Evolutionary conservation across 2,113 vertebrate genomes (phyloP), one percentile per base, ranked within the genome.

Genomic region (Colossoma macropomum): DNA sequence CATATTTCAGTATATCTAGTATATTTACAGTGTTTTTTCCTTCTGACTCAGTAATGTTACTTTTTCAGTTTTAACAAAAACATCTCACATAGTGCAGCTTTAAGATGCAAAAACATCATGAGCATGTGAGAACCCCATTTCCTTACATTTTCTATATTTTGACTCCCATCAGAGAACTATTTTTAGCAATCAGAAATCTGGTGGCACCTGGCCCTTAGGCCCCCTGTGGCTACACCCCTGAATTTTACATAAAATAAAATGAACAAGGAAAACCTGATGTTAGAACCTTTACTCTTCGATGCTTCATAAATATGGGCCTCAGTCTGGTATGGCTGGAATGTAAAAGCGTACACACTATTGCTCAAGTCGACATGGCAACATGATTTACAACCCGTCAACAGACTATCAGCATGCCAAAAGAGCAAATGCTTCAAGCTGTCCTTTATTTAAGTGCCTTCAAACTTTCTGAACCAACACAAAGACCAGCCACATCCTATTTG

Each of bases 291-390:
- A 5, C 21, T 41, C 23, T 41, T 71, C 34, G 13, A 45, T 45
- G 68, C 23, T 71, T 71, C n/a, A 71, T n/a, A 71, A 45, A 45
- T 41, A 25, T 45, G 19, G 68, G 68, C 34, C 68, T 71, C 86
- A 70, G 84, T 91, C 86, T 92, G 92, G 90, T 89, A 94, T 94
- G 92, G 81, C 84, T 86, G 87, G 92, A 94, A 93, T 93, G 89
- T 89, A 87, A 89, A 56, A 91, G 71, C 60, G 32, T 54, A 21
- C 23, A 83, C 86, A 80, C 84, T 63, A 38, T 80, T 77, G 82
- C 83, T 83, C 80, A 85, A 86, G 80, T 84, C 86, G 75, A 38
- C 34, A 75, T 79, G 84, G 86, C 89, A 87, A 85, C 88, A 88
- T 68, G 80, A 85, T 91, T 91, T 89, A 90, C 88, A 84, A 79